Evolutionary conservation across 2,888 invertebrate genomes (phyloP).

Genomic region (Craniophora ligustri): DNA sequence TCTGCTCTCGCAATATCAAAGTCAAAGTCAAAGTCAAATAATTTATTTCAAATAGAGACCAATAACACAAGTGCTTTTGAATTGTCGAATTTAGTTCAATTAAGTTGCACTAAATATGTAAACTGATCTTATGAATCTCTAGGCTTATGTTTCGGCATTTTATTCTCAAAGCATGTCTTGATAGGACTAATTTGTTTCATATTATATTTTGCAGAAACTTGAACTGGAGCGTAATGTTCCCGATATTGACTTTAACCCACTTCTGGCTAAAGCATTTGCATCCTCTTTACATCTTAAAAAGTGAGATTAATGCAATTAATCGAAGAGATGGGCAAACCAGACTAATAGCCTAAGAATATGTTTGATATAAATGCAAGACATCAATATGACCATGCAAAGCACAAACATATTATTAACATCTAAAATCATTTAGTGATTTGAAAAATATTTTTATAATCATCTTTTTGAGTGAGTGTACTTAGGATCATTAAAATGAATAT

Average conservation of each 20-base stretch:
- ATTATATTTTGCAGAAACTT: constrained; percentile 73
- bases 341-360: background rate
- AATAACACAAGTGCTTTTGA: no score
- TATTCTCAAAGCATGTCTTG: no score
- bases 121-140: no score
- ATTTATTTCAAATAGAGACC: no score
- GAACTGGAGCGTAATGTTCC: constrained; percentile 66
- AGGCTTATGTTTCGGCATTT: no score
- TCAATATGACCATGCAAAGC: background rate
- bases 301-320: constrained; percentile 11
- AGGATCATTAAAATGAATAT: background rate
- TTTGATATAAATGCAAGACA: background rate
- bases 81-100: no score
- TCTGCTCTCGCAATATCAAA: no score
- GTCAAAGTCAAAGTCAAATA: no score
- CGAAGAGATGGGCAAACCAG: no score
- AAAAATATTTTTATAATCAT: background rate
- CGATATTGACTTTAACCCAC: constrained; percentile 75
- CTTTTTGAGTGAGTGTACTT: background rate
- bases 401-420: background rate
- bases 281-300: constrained; percentile 58
- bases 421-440: background rate
- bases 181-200: no score
- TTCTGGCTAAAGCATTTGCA: constrained; percentile 78
- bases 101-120: no score